phyloP scores from a whole-genome alignment of 2,888 invertebrate species.

The Drosophila multiciliata region DNA sequence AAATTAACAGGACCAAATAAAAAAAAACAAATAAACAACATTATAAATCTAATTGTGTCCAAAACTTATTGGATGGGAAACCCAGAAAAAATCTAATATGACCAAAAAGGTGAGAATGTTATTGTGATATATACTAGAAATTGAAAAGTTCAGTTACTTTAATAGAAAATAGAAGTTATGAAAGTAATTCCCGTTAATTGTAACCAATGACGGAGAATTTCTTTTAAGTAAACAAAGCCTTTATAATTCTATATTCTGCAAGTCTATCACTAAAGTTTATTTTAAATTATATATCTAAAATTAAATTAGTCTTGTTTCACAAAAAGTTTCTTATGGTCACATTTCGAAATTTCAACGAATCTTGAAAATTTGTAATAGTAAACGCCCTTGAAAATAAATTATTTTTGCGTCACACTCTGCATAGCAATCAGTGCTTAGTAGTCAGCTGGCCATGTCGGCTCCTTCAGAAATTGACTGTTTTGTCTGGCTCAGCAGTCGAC shows the following conservation, averaged over 20 bases:
- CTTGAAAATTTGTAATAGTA: neutral
- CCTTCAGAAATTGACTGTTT: constrained; percentile 30
- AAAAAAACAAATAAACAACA: neutral
- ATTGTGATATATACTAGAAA: neutral
- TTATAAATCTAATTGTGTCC: neutral
- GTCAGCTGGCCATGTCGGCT: constrained; percentile 19
- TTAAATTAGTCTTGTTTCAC: neutral
- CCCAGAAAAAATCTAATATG: too few species aligned
- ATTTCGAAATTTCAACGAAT: neutral
- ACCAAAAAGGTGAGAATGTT: neutral
- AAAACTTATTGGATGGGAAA: neutral
- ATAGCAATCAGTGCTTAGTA: neutral
- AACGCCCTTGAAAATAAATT: neutral
- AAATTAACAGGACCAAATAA: neutral
- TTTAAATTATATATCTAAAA: neutral
- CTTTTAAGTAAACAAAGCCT: neutral
- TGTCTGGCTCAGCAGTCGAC: constrained; percentile 9
- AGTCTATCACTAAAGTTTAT: neutral
- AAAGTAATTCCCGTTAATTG: too few species aligned
- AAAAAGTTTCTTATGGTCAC: neutral
- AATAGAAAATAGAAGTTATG: neutral
- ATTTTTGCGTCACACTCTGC: neutral
- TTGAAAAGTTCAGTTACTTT: neutral
- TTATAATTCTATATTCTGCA: neutral
- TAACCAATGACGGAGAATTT: too few species aligned